Percentiles rank a stretch among this genome's conserved stretches.
Evolutionary conservation across 2,113 vertebrate species (phyloP).

Genomic region (Monarcha castaneiventris): DNA sequence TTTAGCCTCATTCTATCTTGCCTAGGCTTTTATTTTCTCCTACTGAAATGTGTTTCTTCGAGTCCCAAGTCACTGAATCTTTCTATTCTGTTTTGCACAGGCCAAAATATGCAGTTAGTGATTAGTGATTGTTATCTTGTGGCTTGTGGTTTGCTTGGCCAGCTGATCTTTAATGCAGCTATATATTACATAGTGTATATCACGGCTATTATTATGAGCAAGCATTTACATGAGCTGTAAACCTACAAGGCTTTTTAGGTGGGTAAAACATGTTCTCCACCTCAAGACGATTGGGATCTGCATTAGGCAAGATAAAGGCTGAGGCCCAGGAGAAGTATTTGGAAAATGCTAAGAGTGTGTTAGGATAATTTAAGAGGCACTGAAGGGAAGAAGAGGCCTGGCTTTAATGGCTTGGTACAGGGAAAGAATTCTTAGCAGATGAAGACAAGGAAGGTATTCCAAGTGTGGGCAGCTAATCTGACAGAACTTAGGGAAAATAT

Average conservation of each 20-base stretch:
- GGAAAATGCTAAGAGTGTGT: not conserved
- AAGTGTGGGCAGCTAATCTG: not conserved
- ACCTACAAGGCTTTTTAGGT: slow-evolving; percentile 78
- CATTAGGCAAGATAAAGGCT: not conserved
- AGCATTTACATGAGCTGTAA: not conserved
- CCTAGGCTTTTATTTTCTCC: not conserved
- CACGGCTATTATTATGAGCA: not conserved
- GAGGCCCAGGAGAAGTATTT: not conserved
- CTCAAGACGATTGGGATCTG: not conserved
- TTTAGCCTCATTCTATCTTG: not conserved
- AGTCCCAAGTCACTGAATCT: not conserved
- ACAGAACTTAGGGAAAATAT: not conserved
- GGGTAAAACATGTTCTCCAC: not conserved
- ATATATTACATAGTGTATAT: not conserved
- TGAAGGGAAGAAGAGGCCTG: not conserved
- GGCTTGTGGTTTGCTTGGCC: not conserved
- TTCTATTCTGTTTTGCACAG: not conserved
- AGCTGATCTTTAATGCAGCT: not conserved
- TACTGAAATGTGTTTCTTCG: not conserved
- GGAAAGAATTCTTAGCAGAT: not conserved
- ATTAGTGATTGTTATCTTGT: not conserved
- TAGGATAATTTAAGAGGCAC: not conserved
- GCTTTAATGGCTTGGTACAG: not conserved
- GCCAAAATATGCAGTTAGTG: not conserved
- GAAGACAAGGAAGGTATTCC: not conserved